phyloP scores from a whole-genome alignment of 2,888 invertebrate genomes.

The Drosophila anceps region DNA sequence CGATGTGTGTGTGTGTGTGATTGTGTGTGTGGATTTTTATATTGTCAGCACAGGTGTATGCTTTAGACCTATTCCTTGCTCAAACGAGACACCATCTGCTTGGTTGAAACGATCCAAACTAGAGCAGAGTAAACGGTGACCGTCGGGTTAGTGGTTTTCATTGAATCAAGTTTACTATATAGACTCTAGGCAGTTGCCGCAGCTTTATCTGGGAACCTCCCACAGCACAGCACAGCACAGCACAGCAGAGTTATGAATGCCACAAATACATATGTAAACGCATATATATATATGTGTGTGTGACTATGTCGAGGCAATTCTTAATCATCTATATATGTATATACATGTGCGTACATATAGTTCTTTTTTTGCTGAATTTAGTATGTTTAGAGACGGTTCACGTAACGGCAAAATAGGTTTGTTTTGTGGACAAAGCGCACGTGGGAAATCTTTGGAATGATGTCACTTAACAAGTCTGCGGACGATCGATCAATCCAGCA shows the following conservation, averaged over 20 bases:
- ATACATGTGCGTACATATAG: not conserved
- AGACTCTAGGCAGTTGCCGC: constrained; percentile 14
- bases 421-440: not conserved
- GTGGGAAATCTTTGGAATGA: constrained; percentile 17
- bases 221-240: not conserved
- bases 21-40: not conserved
- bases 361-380: constrained; percentile 48
- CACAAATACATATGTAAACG: constrained; percentile 14
- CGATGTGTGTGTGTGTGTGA: constrained; percentile 21
- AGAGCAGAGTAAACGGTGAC: constrained; percentile 10
- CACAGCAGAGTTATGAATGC: constrained; percentile 3
- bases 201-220: constrained; percentile 37
- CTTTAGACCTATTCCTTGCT: constrained; percentile 1
- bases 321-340: constrained; percentile 52
- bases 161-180: not conserved
- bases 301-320: constrained; percentile 46
- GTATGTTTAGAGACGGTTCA: constrained; percentile 67
- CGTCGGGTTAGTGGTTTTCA: not conserved
- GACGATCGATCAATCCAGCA: constrained; percentile 8
- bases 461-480: constrained; percentile 47
- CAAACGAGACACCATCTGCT: not conserved
- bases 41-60: not conserved
- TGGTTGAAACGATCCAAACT: constrained; percentile 5
- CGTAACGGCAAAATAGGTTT: constrained; percentile 38
- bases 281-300: constrained; percentile 38